Base-by-base conservation (phyloP, 2,113 vertebrate genomes). In the Ifrita kowaldi region DNA sequence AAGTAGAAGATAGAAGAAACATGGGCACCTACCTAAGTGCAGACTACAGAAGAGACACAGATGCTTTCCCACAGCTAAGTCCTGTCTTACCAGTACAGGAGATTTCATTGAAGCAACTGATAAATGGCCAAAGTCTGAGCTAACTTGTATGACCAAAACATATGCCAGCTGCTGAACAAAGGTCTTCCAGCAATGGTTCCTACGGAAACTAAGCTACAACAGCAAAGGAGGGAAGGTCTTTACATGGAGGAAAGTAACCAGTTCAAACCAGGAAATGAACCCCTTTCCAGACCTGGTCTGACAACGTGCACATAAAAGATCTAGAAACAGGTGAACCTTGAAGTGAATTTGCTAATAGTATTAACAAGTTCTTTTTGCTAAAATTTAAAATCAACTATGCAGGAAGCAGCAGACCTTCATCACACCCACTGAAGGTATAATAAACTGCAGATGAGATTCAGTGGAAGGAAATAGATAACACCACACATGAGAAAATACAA, bases 11-110 rank as follows among this genome's bases (percentile, higher is more conserved):
- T 0, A 16, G 0, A 84, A 50, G 60, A 70, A 89, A 42, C 4
- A 21, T 0, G 0, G 33, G 33, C 47, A 71, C 0, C 0, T 5
- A 46, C 20, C 13, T 2, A 75, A 63, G 22, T 21, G 37, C 16
- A 68, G 62, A 22, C 23, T 14, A 28, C 10, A 9, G 11, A 55
- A 70, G 30, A 17, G 39, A 69, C 41, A 18, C 1, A 14, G 39
- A 52, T 33, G 56, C 44, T 47, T 85, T 68, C 33, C 64, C 19
- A 47, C 3, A 28, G 19, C 20, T 24, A 55, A 87, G 32, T 56
- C 41, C 44, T 27, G 3, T 41, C 62, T 78, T 60, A 49, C 11
- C 16, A 30, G 39, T 7, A 24, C 12, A 16, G 17, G 12, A 56
- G 20, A 55, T 65, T 57, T 75, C 56, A 44, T 8, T 55, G 30